These are phyloP conservation scores for Alsophila aescularia DNA, from an alignment of 2,888 invertebrate genomes.

Conservation along the genomic window DNA sequence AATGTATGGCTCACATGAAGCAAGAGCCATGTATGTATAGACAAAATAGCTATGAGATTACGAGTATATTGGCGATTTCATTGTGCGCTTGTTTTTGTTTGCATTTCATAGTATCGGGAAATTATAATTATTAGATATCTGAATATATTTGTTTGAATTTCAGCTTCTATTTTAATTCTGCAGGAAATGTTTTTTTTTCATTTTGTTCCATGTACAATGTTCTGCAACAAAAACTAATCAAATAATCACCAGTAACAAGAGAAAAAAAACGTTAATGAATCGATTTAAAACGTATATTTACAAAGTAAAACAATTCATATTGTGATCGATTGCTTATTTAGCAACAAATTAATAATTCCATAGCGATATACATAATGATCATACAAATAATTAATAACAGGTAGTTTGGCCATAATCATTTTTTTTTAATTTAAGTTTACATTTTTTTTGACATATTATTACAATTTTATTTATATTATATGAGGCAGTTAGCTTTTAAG, in stretches of 20 bases:
- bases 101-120: background rate
- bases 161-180: background rate
- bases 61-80: background rate
- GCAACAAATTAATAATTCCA: slow-evolving; percentile 4
- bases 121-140: background rate
- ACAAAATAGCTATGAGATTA: background rate
- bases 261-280: no score
- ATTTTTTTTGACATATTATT: slow-evolving; percentile 5
- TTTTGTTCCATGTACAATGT: background rate
- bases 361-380: background rate
- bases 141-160: background rate
- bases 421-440: background rate
- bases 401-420: slow-evolving; percentile 10
- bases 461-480: slow-evolving; percentile 1
- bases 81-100: background rate
- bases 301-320: slow-evolving; percentile 4
- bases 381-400: slow-evolving; percentile 12
- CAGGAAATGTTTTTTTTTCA: background rate
- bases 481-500: slow-evolving; percentile 3
- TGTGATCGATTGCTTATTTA: background rate
- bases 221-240: background rate
- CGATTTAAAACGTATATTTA: background rate
- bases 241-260: background rate
- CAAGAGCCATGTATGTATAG: background rate
- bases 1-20: background rate